These are phyloP conservation scores for Cassiopea xamachana DNA, from an alignment of 30 jellyfish, hydroid and myxozoan genomes.

Conservation along the genomic window DNA sequence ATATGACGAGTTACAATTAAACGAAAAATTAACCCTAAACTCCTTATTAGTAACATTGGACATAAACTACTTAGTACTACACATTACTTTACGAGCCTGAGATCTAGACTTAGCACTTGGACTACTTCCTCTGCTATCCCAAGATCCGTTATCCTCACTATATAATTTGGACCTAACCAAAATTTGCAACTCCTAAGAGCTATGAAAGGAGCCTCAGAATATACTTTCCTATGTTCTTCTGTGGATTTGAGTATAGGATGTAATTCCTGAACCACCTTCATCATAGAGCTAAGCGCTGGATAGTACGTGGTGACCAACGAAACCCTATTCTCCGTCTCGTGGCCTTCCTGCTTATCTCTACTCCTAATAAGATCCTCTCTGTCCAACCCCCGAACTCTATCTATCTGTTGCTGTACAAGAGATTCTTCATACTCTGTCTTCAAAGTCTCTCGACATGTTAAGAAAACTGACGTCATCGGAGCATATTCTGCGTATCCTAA, in stretches of 20 bases:
- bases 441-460: background rate
- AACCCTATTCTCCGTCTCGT: background rate
- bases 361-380: background rate
- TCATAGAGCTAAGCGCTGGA: slow-evolving; percentile 11
- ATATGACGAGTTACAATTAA: too few relatives aligned
- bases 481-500: background rate
- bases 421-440: background rate
- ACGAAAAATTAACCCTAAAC: too few relatives aligned
- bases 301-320: slow-evolving; percentile 13
- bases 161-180: too few relatives aligned
- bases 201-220: slow-evolving; percentile 3
- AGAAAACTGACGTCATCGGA: background rate
- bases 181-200: background rate
- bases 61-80: background rate
- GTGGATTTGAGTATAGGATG: slow-evolving; percentile 2
- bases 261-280: background rate
- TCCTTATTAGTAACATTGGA: background rate
- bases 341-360: background rate
- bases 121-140: too few relatives aligned
- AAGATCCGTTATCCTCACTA: too few relatives aligned
- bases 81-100: slow-evolving; percentile 15
- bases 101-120: slow-evolving; percentile 5
- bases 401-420: background rate
- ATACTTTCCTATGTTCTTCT: background rate
- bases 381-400: background rate